These are phyloP conservation scores for Drosophila macrothrix DNA, from an alignment of 2,888 invertebrate species.

Conservation along the genomic window DNA sequence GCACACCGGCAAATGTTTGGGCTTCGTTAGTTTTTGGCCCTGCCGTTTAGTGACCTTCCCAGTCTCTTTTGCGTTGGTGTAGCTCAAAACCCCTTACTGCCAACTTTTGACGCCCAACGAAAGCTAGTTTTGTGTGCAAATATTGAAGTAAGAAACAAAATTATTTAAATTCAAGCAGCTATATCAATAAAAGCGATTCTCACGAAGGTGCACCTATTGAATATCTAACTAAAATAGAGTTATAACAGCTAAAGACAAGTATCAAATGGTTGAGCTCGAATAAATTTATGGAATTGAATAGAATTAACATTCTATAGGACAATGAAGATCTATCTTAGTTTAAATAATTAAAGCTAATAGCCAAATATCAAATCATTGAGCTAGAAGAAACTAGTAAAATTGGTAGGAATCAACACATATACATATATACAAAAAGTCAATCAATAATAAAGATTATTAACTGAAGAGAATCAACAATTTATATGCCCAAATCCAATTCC, in stretches of 20 bases:
- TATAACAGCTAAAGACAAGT: background rate
- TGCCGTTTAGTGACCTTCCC: conserved; percentile 37
- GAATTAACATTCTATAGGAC: background rate
- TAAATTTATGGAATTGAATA: background rate
- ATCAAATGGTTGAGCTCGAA: background rate
- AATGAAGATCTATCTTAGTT: too few relatives aligned
- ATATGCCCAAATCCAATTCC: too few relatives aligned
- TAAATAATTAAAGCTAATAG: too few relatives aligned
- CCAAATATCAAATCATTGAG: too few relatives aligned
- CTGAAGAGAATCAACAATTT: background rate
- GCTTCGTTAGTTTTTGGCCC: conserved; percentile 70
- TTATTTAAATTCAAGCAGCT: background rate
- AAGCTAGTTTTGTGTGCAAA: background rate
- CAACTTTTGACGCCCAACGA: background rate
- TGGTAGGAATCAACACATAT: too few relatives aligned
- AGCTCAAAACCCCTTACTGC: background rate
- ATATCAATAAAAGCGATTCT: background rate
- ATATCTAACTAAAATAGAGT: background rate
- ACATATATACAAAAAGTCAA: too few relatives aligned
- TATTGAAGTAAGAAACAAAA: background rate
- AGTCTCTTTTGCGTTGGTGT: conserved; percentile 8
- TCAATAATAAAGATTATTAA: background rate
- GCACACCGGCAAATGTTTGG: conserved; percentile 74
- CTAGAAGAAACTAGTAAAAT: too few relatives aligned
- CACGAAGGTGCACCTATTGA: background rate